A percentile compares a stretch with the other conserved stretches of the same genome.
These are phyloP conservation scores for Drosophila lacertosa DNA, from an alignment of 1,140 invertebrate species.

Conservation along the genomic window DNA sequence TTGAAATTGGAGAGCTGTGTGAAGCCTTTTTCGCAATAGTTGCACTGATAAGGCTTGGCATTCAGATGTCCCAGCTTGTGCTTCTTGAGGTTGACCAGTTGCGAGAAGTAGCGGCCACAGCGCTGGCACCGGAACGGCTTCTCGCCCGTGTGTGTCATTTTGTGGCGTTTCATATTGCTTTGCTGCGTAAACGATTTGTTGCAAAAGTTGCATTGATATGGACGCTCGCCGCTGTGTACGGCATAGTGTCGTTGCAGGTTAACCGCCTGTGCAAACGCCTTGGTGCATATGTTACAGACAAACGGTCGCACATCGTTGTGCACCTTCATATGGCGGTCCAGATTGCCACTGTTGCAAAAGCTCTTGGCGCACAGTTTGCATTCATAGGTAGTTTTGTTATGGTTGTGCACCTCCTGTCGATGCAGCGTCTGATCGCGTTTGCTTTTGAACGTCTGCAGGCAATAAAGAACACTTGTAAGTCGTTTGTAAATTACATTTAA, in stretches of 20 bases:
- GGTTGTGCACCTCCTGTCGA: slow-evolving; percentile 78
- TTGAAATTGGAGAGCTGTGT: slow-evolving; percentile 79
- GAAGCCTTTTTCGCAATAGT: slow-evolving; percentile 80
- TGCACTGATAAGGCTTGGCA: slow-evolving; percentile 78
- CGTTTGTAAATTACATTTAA: slow-evolving; percentile 6
- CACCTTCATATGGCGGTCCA: slow-evolving; percentile 82
- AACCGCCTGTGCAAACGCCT: slow-evolving; percentile 82
- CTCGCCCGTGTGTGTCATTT: slow-evolving; percentile 83
- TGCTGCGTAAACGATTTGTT: slow-evolving; percentile 83
- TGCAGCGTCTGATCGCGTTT: slow-evolving; percentile 81
- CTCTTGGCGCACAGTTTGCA: slow-evolving; percentile 79
- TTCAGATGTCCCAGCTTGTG: slow-evolving; percentile 82
- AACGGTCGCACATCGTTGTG: slow-evolving; percentile 82
- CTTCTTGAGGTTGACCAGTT: slow-evolving; percentile 83
- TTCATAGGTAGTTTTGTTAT: slow-evolving; percentile 79
- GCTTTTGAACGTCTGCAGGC: slow-evolving; percentile 69
- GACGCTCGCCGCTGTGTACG: slow-evolving; percentile 81
- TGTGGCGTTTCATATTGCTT: slow-evolving; percentile 83
- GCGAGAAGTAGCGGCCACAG: slow-evolving; percentile 80
- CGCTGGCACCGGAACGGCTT: slow-evolving; percentile 82
- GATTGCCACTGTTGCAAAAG: slow-evolving; percentile 80
- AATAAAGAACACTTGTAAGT: neutral
- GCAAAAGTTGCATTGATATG: slow-evolving; percentile 80
- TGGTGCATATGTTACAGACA: slow-evolving; percentile 75
- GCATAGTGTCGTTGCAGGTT: slow-evolving; percentile 81